These are phyloP conservation scores for Anthrax anthrax DNA, from an alignment of 2,888 invertebrate species.

Conservation along the genomic window DNA sequence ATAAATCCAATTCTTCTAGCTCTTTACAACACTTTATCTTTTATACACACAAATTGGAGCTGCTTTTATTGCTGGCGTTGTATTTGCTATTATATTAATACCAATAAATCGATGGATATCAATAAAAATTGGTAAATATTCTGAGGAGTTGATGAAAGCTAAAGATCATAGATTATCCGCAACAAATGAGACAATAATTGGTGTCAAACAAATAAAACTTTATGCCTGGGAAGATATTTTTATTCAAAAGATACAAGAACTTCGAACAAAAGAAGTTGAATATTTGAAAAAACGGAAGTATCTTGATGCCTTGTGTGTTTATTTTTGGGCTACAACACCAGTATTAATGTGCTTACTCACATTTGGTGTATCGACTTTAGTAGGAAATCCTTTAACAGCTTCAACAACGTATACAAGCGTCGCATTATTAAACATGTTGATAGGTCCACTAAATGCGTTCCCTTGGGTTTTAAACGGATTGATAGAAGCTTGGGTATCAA, in stretches of 20 bases:
- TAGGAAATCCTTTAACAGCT: conserved; percentile 67
- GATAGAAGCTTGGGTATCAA: conserved; percentile 89
- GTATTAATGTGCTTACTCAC: conserved; percentile 76
- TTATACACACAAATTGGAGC: conserved; percentile 79
- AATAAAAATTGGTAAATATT: conserved; percentile 71
- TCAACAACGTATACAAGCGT: conserved; percentile 89
- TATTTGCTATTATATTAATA: conserved; percentile 73
- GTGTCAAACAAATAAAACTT: conserved; percentile 80
- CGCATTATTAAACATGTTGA: conserved; percentile 90
- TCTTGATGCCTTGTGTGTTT: conserved; percentile 93
- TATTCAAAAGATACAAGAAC: conserved; percentile 47
- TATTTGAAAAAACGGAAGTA: conserved; percentile 80
- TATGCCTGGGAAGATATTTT: conserved; percentile 92
- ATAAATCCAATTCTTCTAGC: conserved; percentile 37
- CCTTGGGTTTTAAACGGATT: conserved; percentile 97
- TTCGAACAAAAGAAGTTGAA: conserved; percentile 55
- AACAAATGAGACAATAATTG: conserved; percentile 72
- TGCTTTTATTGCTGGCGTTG: conserved; percentile 80
- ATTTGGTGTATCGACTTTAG: conserved; percentile 60
- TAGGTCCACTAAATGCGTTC: conserved; percentile 89
- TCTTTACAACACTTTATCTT: conserved; percentile 65
- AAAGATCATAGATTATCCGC: conserved; percentile 83
- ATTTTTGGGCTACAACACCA: conserved; percentile 97
- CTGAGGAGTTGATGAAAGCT: conserved; percentile 73
- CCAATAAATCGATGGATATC: conserved; percentile 87